These are phyloP conservation scores for Euura saliciscinereae DNA, from an alignment of 1,140 invertebrate genomes.

Conservation along the genomic window DNA sequence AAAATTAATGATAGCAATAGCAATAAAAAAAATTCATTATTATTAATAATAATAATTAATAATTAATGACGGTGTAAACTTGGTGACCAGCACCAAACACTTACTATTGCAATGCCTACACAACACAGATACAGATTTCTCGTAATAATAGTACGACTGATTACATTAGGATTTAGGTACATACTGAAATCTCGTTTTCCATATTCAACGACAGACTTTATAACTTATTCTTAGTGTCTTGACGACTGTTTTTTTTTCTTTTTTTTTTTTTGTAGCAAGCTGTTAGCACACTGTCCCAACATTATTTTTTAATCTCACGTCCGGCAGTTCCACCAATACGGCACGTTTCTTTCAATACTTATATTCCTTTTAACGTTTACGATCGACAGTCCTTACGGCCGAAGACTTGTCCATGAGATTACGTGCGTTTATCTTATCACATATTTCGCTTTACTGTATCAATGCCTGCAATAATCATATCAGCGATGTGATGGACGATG, in stretches of 20 bases:
- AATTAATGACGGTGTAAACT: conserved; percentile 40
- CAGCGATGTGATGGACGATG: background rate
- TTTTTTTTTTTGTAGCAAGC: background rate
- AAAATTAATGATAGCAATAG: background rate
- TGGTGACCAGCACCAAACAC: conserved; percentile 60
- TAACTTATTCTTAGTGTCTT: conserved; percentile 4
- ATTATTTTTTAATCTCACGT: background rate
- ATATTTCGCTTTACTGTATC: too few species aligned
- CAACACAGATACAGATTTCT: conserved; percentile 56
- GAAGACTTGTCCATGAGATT: background rate
- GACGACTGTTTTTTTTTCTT: conserved; percentile 1
- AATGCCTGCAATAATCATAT: too few species aligned
- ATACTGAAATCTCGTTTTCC: conserved; percentile 21
- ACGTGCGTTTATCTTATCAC: too few species aligned
- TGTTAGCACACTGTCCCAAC: background rate
- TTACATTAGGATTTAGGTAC: conserved; percentile 36
- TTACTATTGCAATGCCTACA: conserved; percentile 55
- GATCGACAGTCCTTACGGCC: background rate
- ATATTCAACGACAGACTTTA: conserved; percentile 3
- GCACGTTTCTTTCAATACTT: background rate
- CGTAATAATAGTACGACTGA: conserved; percentile 33
- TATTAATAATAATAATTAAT: conserved; percentile 22
- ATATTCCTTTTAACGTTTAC: background rate
- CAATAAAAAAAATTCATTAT: background rate
- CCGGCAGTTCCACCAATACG: conserved; percentile 12